Base-by-base conservation (phyloP, 1,140 invertebrate genomes). In the Eriosoma lanigerum region DNA sequence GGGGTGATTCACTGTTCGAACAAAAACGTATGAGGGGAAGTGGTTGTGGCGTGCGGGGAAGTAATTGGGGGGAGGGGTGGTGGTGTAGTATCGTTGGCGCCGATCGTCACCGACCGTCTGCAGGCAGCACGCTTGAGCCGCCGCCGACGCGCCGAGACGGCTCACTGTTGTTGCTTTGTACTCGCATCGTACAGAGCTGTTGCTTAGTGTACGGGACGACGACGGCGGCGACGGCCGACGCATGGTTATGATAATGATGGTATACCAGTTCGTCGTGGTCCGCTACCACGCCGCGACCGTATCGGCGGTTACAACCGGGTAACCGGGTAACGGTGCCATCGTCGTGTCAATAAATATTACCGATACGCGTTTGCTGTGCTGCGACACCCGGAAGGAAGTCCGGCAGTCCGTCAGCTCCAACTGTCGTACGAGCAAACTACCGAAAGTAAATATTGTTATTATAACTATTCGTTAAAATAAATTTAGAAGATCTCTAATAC, bases 211-310 rank as follows among this genome's bases (percentile, higher is more conserved):
- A 24, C 72, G 72, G 17, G 72, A 75, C 29, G 73, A 44, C 56
- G 73, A 50, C 56, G 66, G 66, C 66, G 66, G 46, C 46, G 66
- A 32, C 46, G 46, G 46, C 32, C 50, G 73, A 44, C 32, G 54
- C 32, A 32, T 26, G n/a, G 52, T 1, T 58, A 6, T 29, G 5
- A 50, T 58, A 24, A 73, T 73, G 72, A 75, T 38, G 72, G 72
- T 75, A 44, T 75, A 75, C 56, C 73, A 76, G 56, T 76, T 76
- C 54, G 73, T 76, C 29, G 73, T 60, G 73, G 73, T 60, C 29
- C 73, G 73, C 56, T 76, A 76, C 54, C 54, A 29, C 73, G 52
- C 52, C 54, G 54, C 19, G 32, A 76, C 50, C 73, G 73, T 76
- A 56, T 24, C 52, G 29, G 73, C 52, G 66, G 66, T 50, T 19